Percentiles rank a stretch among this genome's conserved stretches.
These are phyloP conservation scores for Antechinus flavipes DNA, from an alignment of 2,113 vertebrate genomes.

Conservation along the genomic window DNA sequence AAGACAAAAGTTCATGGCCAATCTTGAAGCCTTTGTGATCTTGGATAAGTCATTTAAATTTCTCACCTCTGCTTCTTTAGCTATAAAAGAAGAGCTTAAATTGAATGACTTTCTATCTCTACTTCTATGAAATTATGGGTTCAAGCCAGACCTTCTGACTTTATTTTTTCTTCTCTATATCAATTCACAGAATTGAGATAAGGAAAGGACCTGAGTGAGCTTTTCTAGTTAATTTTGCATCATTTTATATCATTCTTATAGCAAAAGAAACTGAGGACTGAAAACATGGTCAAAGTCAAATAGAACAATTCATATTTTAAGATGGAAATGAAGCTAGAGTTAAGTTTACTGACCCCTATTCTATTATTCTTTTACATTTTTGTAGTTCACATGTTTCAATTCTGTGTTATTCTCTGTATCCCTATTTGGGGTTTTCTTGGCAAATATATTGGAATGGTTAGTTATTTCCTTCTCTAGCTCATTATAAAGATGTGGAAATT, in stretches of 20 bases:
- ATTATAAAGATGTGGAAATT: background rate
- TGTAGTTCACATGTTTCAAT: background rate
- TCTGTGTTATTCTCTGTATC: background rate
- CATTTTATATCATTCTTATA: background rate
- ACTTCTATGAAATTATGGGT: background rate
- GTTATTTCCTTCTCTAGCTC: background rate
- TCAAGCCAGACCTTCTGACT: background rate
- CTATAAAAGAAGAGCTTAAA: background rate
- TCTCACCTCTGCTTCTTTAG: background rate
- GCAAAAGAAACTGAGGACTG: background rate
- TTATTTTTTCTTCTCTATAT: background rate
- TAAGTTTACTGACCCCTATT: background rate
- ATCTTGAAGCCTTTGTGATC: background rate
- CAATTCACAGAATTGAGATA: background rate
- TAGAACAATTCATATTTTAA: background rate
- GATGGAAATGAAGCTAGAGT: background rate
- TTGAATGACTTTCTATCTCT: background rate
- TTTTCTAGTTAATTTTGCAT: background rate
- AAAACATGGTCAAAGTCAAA: background rate
- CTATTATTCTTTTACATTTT: background rate
- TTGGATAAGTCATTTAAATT: background rate
- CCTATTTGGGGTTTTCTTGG: background rate
- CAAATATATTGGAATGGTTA: background rate
- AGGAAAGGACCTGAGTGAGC: background rate
- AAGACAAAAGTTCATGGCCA: background rate